A percentile compares a stretch with the other conserved stretches of the same genome.
phyloP scores from a whole-genome alignment of 2,888 invertebrate genomes.

The Sialis lutaria region DNA sequence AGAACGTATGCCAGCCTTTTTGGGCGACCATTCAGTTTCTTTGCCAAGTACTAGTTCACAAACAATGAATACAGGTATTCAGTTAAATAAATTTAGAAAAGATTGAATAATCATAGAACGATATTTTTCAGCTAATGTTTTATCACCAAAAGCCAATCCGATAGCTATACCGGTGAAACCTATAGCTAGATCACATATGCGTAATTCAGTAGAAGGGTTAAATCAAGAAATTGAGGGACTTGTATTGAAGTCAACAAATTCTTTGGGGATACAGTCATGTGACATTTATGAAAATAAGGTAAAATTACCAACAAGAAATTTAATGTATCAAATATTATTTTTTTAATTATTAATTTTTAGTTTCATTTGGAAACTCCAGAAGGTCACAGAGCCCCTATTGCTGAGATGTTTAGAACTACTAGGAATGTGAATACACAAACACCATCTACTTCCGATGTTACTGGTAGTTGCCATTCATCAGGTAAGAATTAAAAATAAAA shows the following conservation, averaged over 20 bases:
- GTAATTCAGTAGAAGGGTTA: constrained; percentile 71
- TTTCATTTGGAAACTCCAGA: constrained; percentile 55
- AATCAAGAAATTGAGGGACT: constrained; percentile 76
- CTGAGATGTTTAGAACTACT: constrained; percentile 49
- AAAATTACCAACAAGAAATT: background rate
- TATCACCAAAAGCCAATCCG: constrained; percentile 29
- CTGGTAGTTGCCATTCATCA: constrained; percentile 51
- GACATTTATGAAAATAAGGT: constrained; percentile 14
- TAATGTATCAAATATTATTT: constrained; percentile 2
- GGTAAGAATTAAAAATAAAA: constrained; percentile 26
- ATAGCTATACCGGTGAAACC: constrained; percentile 37
- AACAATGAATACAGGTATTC: constrained; percentile 21
- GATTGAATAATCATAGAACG: constrained; percentile 2
- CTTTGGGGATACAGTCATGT: constrained; percentile 22
- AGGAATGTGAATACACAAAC: constrained; percentile 76
- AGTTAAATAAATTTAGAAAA: background rate
- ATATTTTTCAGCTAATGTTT: constrained; percentile 14
- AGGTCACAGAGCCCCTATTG: constrained; percentile 70
- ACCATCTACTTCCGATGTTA: constrained; percentile 45
- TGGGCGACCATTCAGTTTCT: constrained; percentile 33
- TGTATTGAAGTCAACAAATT: constrained; percentile 36
- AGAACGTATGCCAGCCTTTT: constrained; percentile 26
- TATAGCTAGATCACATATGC: constrained; percentile 46
- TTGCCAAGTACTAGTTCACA: constrained; percentile 30
- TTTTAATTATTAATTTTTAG: constrained; percentile 11